phyloP scores from a whole-genome alignment of 1,140 invertebrate species.

The Lasioglossum albipes region DNA sequence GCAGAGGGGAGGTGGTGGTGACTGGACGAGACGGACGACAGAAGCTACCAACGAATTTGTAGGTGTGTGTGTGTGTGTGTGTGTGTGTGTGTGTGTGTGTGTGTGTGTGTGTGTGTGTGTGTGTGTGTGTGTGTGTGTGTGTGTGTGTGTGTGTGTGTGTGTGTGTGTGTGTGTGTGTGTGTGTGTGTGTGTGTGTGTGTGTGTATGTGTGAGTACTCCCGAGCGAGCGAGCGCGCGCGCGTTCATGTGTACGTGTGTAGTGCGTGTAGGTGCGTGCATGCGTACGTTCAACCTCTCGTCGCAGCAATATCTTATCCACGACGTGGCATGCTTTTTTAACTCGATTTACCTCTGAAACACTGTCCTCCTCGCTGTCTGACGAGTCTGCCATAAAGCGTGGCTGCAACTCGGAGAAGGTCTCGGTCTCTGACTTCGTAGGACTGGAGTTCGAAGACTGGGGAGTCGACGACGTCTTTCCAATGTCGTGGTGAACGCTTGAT shows the following conservation, averaged over 20 bases:
- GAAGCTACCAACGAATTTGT: slow-evolving; percentile 20
- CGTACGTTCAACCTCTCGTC: slow-evolving; percentile 37
- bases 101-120: slow-evolving; percentile 5
- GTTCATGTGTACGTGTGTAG: slow-evolving; percentile 25
- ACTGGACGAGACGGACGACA: slow-evolving; percentile 30
- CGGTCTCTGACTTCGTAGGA: slow-evolving; percentile 88
- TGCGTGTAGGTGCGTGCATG: slow-evolving; percentile 24
- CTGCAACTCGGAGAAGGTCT: slow-evolving; percentile 87
- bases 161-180: slow-evolving; percentile 5
- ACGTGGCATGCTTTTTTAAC: slow-evolving; percentile 42
- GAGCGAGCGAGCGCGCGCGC: background rate
- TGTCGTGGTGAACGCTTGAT: slow-evolving; percentile 80
- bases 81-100: background rate
- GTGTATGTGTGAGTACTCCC: background rate
- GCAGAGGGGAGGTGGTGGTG: background rate
- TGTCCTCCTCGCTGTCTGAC: slow-evolving; percentile 95
- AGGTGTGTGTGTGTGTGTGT: slow-evolving; percentile 12
- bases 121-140: background rate
- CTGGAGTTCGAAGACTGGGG: slow-evolving; percentile 83
- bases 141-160: background rate
- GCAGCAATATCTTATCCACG: slow-evolving; percentile 43
- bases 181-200: background rate
- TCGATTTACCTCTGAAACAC: slow-evolving; percentile 91
- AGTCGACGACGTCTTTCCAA: slow-evolving; percentile 83
- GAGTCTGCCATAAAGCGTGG: slow-evolving; percentile 92